A percentile compares a stretch with the other conserved stretches of the same genome.
Evolutionary conservation across 1,140 invertebrate genomes (phyloP).

Genomic region (Trialeurodes vaporariorum): DNA sequence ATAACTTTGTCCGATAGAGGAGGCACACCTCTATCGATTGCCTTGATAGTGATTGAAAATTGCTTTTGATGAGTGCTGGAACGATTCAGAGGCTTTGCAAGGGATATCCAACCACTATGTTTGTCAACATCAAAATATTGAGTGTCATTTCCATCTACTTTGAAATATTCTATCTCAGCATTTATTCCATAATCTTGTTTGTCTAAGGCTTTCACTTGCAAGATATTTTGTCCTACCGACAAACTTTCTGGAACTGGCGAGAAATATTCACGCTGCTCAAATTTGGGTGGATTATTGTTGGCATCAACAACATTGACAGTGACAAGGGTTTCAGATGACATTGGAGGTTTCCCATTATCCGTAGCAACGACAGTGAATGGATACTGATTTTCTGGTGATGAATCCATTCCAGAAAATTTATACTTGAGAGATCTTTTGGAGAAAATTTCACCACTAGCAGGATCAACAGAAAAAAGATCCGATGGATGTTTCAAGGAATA

Average conservation of each 20-base stretch:
- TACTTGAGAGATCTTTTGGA: conserved; percentile 72
- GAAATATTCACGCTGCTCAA: conserved; percentile 58
- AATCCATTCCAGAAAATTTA: conserved; percentile 59
- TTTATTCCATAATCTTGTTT: conserved; percentile 71
- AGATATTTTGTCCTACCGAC: conserved; percentile 49
- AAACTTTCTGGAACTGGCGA: conserved; percentile 72
- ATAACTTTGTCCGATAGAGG: conserved; percentile 60
- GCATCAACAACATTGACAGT: conserved; percentile 81
- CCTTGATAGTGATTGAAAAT: conserved; percentile 41
- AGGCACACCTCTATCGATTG: conserved; percentile 75
- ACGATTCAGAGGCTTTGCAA: conserved; percentile 45
- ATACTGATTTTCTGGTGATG: conserved; percentile 79
- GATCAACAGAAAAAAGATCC: conserved; percentile 80
- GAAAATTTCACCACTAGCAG: conserved; percentile 76
- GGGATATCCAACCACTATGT: conserved; percentile 63
- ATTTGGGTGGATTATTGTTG: conserved; percentile 77
- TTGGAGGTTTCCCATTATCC: conserved; percentile 84
- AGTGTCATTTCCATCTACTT: conserved; percentile 63
- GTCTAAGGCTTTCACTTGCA: conserved; percentile 63
- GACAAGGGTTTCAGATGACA: conserved; percentile 70
- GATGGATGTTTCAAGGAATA: conserved; percentile 84
- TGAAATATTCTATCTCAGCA: conserved; percentile 70
- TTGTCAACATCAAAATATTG: conserved; percentile 64
- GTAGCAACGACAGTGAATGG: conserved; percentile 72
- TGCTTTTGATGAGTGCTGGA: conserved; percentile 7